Evolutionary conservation across 2,888 invertebrate species (phyloP).

Genomic region (Odontocolon sp.): DNA sequence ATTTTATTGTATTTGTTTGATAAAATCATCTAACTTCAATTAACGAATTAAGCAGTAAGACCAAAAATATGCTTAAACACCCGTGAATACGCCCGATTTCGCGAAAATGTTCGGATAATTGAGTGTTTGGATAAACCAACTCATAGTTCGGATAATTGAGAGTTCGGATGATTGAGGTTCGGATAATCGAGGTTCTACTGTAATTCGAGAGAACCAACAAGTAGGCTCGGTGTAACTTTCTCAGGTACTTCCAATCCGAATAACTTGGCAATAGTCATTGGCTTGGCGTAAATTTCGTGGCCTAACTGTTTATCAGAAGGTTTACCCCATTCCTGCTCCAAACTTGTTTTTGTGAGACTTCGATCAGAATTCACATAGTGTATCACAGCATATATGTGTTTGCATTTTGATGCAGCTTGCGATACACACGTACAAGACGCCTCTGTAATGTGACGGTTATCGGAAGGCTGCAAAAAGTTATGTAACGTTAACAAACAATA

Average conservation of each 20-base stretch:
- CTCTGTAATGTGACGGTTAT: conserved; percentile 36
- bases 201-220: no score
- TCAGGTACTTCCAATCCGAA: no score
- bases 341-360: conserved; percentile 53
- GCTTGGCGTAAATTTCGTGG: conserved; percentile 51
- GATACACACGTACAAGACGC: conserved; percentile 49
- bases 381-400: conserved; percentile 57
- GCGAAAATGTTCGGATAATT: no score
- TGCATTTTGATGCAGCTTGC: conserved; percentile 46
- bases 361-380: conserved; percentile 49
- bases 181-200: no score
- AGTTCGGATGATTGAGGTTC: no score
- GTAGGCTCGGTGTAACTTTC: no score
- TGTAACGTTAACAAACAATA: background rate
- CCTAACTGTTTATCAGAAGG: conserved; percentile 51
- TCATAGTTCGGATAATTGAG: no score
- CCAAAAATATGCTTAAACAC: no score
- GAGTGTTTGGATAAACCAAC: no score
- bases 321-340: conserved; percentile 60
- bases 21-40: background rate
- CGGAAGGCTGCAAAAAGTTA: background rate
- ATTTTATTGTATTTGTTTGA: no score
- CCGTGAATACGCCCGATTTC: no score
- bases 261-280: conserved; percentile 15
- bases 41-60: no score